Percentiles rank a stretch among this genome's conserved stretches.
These are phyloP conservation scores for Sylvilagus bachmani DNA, from an alignment of 2,113 vertebrate genomes.

Conservation along the genomic window DNA sequence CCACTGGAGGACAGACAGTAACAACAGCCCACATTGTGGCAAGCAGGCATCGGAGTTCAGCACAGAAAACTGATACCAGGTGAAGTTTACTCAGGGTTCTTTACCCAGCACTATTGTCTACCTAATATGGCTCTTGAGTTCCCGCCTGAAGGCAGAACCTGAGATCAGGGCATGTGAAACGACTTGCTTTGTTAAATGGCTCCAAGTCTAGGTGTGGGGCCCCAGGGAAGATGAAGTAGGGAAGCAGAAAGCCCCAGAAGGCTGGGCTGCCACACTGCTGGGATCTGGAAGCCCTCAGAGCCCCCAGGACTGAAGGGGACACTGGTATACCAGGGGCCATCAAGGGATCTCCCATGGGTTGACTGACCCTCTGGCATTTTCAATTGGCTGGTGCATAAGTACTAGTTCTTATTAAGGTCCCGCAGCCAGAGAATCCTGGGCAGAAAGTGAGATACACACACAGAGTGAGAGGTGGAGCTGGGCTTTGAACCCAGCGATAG, in stretches of 20 bases:
- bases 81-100: neutral
- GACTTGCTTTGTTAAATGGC: neutral
- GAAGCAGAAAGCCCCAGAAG: neutral
- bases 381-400: neutral
- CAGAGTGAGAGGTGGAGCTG: neutral
- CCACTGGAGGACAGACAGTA: accelerated
- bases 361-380: neutral
- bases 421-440: neutral
- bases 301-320: neutral
- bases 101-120: neutral
- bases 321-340: neutral
- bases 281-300: neutral
- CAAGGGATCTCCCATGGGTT: neutral
- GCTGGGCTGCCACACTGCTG: neutral
- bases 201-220: neutral
- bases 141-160: neutral
- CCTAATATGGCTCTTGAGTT: neutral
- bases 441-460: neutral
- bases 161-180: accelerated
- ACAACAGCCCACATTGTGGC: neutral
- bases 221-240: neutral
- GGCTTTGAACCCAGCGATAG: neutral
- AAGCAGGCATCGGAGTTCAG: neutral
- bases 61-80: neutral
- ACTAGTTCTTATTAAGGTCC: neutral